These are phyloP conservation scores for Muscidifurax raptorellus DNA, from an alignment of 1,140 invertebrate genomes.

Conservation along the genomic window DNA sequence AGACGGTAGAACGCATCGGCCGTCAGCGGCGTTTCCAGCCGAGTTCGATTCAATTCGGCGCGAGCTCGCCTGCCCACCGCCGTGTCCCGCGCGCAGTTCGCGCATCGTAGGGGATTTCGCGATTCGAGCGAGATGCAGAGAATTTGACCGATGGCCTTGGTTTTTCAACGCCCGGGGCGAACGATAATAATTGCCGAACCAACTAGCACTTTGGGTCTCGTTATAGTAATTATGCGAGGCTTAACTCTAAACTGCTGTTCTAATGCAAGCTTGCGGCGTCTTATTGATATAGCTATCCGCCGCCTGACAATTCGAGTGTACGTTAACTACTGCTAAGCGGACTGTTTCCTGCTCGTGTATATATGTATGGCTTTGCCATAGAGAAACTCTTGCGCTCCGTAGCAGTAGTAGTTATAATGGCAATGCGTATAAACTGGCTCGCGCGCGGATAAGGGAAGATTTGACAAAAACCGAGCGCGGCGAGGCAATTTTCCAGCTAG, in stretches of 20 bases:
- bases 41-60: constrained; percentile 43
- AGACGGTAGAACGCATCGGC: constrained; percentile 15
- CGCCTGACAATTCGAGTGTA: too few species aligned
- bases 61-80: background rate
- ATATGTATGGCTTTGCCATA: background rate
- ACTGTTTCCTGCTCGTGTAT: background rate
- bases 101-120: constrained; percentile 3
- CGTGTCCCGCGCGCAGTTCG: background rate
- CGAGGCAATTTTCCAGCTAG: background rate
- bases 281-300: background rate
- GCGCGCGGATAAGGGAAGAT: too few species aligned
- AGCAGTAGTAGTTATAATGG: background rate
- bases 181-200: too few species aligned
- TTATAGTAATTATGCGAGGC: background rate
- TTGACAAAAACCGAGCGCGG: too few species aligned
- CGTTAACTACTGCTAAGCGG: background rate
- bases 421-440: too few species aligned
- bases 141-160: background rate
- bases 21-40: background rate
- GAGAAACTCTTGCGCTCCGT: background rate
- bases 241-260: background rate
- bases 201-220: too few species aligned
- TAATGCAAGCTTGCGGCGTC: background rate
- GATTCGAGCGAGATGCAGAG: background rate
- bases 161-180: too few species aligned